Conservation (phyloP, 2,113 vertebrate species). For the Oreochromis spilurus region DNA sequence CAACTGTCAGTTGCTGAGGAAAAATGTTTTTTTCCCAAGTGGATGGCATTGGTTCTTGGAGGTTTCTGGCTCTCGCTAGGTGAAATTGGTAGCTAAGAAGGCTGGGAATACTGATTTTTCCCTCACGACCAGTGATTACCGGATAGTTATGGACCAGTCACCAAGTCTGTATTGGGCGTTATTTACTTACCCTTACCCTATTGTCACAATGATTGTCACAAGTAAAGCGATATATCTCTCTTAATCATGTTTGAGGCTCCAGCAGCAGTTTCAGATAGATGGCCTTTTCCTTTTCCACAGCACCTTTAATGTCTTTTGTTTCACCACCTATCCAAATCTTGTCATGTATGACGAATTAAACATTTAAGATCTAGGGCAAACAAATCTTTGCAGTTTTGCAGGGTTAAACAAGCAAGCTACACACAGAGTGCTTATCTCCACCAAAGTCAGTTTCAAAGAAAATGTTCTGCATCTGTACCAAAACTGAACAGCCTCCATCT, state of each 20-base stretch:
- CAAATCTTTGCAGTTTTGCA: neutral
- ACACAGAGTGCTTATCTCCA: neutral
- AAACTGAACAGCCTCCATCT: neutral
- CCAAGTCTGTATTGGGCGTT: neutral
- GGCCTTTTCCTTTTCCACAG: neutral
- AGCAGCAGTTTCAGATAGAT: neutral
- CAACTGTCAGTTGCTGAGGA: neutral
- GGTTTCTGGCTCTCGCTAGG: neutral
- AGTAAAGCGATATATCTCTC: neutral
- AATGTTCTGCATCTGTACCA: neutral
- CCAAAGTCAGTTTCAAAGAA: neutral
- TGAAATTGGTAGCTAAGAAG: neutral
- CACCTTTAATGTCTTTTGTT: neutral
- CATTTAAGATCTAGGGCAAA: neutral
- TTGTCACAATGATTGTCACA: neutral
- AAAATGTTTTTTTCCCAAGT: neutral
- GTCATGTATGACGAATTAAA: neutral
- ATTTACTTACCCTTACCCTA: neutral
- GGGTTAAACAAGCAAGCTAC: neutral
- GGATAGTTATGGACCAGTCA: neutral
- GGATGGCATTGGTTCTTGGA: neutral
- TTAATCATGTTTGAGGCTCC: neutral
- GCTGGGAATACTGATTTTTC: neutral
- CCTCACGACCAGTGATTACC: neutral
- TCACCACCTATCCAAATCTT: neutral